phyloP scores from a whole-genome alignment of 2,113 vertebrate species.

The Malaclemys terrapin region DNA sequence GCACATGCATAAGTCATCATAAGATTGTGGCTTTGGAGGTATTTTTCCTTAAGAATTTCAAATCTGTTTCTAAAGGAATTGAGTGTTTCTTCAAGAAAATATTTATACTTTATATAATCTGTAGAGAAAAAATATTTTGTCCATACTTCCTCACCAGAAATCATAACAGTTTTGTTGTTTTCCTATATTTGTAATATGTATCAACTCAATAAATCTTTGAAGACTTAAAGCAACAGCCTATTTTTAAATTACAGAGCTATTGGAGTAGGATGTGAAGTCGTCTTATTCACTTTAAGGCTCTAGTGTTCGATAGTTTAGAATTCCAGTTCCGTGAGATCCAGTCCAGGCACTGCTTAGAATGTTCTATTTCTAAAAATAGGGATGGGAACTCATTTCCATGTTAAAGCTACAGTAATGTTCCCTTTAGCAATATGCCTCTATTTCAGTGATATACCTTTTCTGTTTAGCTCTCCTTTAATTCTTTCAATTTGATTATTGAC shows the following conservation, averaged over 20 bases:
- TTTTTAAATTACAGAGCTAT: background rate
- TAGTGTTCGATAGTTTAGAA: background rate
- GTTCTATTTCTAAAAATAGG: background rate
- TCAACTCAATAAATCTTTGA: background rate
- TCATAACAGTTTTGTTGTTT: background rate
- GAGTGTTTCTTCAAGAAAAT: background rate
- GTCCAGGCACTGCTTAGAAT: background rate
- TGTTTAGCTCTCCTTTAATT: constrained; percentile 40
- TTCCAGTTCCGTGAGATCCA: background rate
- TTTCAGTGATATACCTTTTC: constrained; percentile 25
- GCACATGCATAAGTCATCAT: background rate
- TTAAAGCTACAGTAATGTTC: constrained; percentile 36
- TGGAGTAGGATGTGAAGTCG: background rate
- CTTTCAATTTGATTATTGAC: constrained; percentile 15
- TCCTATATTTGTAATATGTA: background rate
- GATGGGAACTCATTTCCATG: constrained; percentile 9
- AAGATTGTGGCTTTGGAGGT: background rate
- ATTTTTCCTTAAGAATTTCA: background rate
- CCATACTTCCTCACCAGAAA: background rate
- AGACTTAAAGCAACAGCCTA: background rate
- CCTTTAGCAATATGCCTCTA: background rate
- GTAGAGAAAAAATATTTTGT: background rate
- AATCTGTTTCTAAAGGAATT: background rate
- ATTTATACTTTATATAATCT: background rate
- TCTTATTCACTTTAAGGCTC: background rate